Evolutionary conservation across 2,888 invertebrate species (phyloP).

Genomic region (Caenorhabditis sp.): DNA sequence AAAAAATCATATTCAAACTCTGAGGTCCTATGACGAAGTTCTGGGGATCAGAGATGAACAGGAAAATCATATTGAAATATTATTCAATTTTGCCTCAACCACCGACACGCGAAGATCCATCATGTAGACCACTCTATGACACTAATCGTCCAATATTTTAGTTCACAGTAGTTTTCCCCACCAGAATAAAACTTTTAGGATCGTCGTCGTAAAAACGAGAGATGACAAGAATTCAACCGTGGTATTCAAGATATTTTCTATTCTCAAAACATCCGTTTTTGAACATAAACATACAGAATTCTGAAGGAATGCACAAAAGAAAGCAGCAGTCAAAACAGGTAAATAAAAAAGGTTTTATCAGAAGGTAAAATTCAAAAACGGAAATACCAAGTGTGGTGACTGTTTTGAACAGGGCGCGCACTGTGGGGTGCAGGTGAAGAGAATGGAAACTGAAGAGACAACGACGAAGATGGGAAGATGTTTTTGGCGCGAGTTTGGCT

Average conservation of each 20-base stretch:
- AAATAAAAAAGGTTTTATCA: background rate
- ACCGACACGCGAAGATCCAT: no score
- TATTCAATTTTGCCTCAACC: no score
- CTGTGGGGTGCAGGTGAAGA: slow-evolving; percentile 8
- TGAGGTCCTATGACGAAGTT: no score
- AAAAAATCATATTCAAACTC: no score
- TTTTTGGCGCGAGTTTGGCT: slow-evolving; percentile 22
- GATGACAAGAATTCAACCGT: background rate
- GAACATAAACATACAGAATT: background rate
- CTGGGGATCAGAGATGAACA: no score
- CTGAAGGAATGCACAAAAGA: background rate
- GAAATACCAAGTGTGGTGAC: slow-evolving; percentile 6
- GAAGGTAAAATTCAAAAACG: slow-evolving; percentile 1
- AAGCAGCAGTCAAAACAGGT: slow-evolving; percentile 2
- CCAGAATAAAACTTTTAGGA: background rate
- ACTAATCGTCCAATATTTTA: no score
- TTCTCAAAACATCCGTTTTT: slow-evolving; percentile 3
- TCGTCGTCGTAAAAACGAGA: background rate
- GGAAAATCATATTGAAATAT: no score
- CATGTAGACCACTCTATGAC: no score
- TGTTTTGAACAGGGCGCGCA: slow-evolving; percentile 5
- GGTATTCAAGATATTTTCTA: background rate
- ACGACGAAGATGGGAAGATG: slow-evolving; percentile 3
- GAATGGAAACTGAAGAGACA: background rate
- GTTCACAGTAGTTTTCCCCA: background rate